These are phyloP conservation scores for Phenganax stokvisi DNA, from an alignment of 92 coral and sea anemone genomes.

Conservation along the genomic window DNA sequence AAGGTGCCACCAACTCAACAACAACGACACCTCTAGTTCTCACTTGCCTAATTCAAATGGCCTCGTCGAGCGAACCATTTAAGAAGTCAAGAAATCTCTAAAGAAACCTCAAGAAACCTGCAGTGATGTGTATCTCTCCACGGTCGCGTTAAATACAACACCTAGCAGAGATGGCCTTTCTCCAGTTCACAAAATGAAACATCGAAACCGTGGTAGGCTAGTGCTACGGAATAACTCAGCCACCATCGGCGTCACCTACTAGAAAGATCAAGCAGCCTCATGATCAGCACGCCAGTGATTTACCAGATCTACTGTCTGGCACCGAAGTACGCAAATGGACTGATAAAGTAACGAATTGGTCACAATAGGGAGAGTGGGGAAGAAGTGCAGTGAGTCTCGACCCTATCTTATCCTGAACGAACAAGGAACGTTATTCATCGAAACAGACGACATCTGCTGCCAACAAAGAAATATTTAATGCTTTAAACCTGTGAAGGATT, in stretches of 20 bases:
- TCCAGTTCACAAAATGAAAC: constrained; percentile 11
- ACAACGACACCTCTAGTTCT: constrained; percentile 7
- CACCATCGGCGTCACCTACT: not conserved
- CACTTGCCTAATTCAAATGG: constrained; percentile 18
- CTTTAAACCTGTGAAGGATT: not conserved
- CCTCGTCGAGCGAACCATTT: constrained; percentile 9
- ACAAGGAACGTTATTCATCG: constrained; percentile 32
- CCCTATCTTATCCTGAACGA: constrained; percentile 28
- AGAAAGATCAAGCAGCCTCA: not conserved
- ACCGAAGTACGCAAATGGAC: constrained; percentile 24
- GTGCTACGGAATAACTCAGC: not conserved
- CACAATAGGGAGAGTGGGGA: constrained; percentile 34
- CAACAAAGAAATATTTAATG: constrained; percentile 1
- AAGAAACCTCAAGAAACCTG: constrained; percentile 13
- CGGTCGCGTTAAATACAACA: constrained; percentile 14
- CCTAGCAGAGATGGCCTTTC: not conserved
- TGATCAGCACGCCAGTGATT: constrained; percentile 9
- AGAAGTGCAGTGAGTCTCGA: constrained; percentile 17
- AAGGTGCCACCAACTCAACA: constrained; percentile 27
- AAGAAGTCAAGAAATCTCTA: constrained; percentile 2
- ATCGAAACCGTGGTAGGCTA: not conserved
- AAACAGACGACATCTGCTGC: constrained; percentile 44
- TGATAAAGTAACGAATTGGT: constrained; percentile 36
- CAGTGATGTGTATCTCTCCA: constrained; percentile 1
- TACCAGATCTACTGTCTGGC: constrained; percentile 35